Evolutionary conservation across 2,113 vertebrate genomes (phyloP), one percentile per base, ranked within the genome.

Genomic region (Catharus bicknelli): DNA sequence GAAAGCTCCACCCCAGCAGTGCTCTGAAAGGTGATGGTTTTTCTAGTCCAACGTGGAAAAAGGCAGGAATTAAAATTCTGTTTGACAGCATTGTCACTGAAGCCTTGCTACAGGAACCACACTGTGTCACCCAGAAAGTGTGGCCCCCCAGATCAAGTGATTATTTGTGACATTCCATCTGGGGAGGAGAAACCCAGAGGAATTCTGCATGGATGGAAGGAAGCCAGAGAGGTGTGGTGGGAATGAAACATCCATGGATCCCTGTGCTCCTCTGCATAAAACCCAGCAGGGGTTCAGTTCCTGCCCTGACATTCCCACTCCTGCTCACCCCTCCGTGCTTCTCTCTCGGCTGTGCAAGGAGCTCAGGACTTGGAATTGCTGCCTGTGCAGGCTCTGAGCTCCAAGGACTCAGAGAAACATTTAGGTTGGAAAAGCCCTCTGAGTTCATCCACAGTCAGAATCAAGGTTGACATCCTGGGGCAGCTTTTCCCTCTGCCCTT

Each of bases 1-100:
- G 64, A 73, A 88, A 82, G 50, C 67, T 66, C 22, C 30, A n/a
- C 12, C 19, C 26, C 36, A 16, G 63, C 43, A 27, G 32, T 0
- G 0, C 40, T 51, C 23, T n/a, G 76, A 11, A 40, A 27, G 42
- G 54, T 55, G 55, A 27, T 66, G 48, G 40, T 13, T 47, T 4
- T 63, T 61, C 48, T 40, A 20, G 40, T 1, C 5, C 1, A 2
- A n/a, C 36, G 42, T 48, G 43, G 66, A n/a, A 32, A 81, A 78
- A 72, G 6, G 6, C 27, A 61, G 18, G 34, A 55, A 47, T 47
- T 58, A 42, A 68, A 78, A 29, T 2, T 23, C 22, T 22, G 14
- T 30, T 78, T 42, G 32, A 26, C 13, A 19, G 34, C 5, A 7
- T 9, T 22, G n/a, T 3, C 16, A 30, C 8, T 0, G 0, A 8